These are phyloP conservation scores for Drosophila anomelani DNA, from an alignment of 2,888 invertebrate species.

Conservation along the genomic window DNA sequence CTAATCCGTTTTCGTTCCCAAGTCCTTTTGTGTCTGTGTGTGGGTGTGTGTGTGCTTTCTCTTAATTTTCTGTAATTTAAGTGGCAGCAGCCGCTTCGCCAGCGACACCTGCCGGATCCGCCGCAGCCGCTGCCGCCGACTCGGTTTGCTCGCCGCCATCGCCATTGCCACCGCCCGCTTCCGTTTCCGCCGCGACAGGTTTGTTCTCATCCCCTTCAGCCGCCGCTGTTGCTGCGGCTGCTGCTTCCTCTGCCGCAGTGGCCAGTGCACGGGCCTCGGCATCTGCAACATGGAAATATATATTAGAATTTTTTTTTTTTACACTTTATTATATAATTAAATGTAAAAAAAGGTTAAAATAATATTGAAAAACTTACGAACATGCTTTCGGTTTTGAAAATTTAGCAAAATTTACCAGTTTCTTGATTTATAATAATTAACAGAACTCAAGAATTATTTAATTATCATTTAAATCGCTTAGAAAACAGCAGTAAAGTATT, in stretches of 20 bases:
- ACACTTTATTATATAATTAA: background rate
- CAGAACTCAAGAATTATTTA: background rate
- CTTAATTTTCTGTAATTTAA: constrained; percentile 29
- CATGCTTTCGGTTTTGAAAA: background rate
- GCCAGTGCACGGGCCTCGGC: constrained; percentile 79
- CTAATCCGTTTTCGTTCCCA: constrained; percentile 13
- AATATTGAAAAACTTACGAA: background rate
- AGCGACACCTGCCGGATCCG: constrained; percentile 34
- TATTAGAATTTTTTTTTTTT: background rate
- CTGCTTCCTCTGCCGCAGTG: constrained; percentile 71
- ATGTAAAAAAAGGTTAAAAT: background rate
- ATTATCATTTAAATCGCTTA: background rate
- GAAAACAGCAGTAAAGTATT: too few relatives aligned
- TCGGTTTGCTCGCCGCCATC: constrained; percentile 24
- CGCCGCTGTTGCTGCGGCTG: constrained; percentile 40
- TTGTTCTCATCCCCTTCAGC: constrained; percentile 40
- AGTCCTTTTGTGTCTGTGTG: constrained; percentile 3
- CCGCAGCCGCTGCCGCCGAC: background rate
- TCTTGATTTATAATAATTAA: background rate
- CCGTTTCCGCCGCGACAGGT: constrained; percentile 50
- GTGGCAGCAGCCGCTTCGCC: constrained; percentile 40
- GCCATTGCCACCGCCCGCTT: constrained; percentile 28
- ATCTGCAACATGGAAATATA: constrained; percentile 55
- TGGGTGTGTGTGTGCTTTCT: constrained; percentile 1
- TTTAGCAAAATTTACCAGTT: background rate